Evolutionary conservation across 2,113 vertebrate genomes (phyloP).

Genomic region (Neotoma lepida): DNA sequence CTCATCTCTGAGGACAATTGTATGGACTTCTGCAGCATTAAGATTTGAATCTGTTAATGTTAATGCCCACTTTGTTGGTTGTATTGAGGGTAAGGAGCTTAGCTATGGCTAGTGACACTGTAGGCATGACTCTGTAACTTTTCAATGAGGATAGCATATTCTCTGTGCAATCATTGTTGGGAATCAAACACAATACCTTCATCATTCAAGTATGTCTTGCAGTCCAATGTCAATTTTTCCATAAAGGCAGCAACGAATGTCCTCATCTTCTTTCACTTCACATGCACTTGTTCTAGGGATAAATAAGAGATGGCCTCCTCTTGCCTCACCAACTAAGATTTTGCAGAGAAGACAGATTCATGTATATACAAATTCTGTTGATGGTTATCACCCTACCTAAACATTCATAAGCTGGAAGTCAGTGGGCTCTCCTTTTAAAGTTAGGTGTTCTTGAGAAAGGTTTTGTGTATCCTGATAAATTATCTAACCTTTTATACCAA

Average conservation of each 20-base stretch:
- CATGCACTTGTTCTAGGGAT: neutral
- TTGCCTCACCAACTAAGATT: neutral
- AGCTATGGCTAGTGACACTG: conserved; percentile 3
- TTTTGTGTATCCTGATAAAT: conserved; percentile 73
- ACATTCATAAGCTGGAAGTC: conserved; percentile 44
- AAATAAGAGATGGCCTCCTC: neutral
- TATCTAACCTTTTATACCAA: conserved; percentile 72
- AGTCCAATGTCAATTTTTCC: conserved; percentile 5
- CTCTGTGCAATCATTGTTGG: neutral
- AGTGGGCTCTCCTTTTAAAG: conserved; percentile 53
- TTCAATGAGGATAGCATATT: conserved; percentile 20
- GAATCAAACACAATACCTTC: neutral
- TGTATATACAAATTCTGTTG: conserved; percentile 62
- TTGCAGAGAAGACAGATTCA: neutral
- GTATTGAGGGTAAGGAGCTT: conserved; percentile 28
- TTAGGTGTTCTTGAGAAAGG: conserved; percentile 54
- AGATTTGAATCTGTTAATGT: conserved; percentile 12
- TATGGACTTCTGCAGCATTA: conserved; percentile 44
- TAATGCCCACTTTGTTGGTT: neutral
- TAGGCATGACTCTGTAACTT: conserved; percentile 18
- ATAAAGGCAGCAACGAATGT: neutral
- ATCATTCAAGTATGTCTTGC: conserved; percentile 32
- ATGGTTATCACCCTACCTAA: conserved; percentile 65
- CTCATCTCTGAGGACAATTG: conserved; percentile 5
- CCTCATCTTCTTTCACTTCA: conserved; percentile 12